phyloP scores from a whole-genome alignment of 2,888 invertebrate genomes.

The Ypsolopha scabrella region DNA sequence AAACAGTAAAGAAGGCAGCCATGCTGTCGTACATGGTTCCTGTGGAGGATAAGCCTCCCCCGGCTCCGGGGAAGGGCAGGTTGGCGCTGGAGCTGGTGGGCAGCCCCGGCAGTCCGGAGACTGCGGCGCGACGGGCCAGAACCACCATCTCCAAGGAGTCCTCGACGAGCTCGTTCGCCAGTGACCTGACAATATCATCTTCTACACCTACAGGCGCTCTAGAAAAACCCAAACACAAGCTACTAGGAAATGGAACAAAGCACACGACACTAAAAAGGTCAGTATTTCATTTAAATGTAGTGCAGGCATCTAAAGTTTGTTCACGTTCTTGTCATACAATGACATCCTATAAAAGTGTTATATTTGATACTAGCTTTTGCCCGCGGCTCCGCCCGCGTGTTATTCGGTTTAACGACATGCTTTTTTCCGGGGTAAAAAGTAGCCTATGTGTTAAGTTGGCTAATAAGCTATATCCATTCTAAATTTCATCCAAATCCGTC shows the following conservation, averaged over 20 bases:
- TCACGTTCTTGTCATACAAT: no score
- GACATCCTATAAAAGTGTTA: no score
- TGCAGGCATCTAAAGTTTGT: no score
- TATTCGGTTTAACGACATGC: no score
- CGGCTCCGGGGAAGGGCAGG: conserved; percentile 66
- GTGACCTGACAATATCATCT: conserved; percentile 74
- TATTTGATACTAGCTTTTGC: no score
- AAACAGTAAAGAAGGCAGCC: neutral
- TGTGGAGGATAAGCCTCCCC: conserved; percentile 81
- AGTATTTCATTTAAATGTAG: no score
- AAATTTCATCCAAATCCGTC: no score
- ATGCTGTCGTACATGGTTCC: conserved; percentile 88
- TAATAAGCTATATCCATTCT: no score
- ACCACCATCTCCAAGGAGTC: conserved; percentile 73
- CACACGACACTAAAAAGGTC: conserved; percentile 80
- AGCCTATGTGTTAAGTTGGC: no score
- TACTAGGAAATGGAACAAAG: conserved; percentile 77
- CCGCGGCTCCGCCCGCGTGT: no score
- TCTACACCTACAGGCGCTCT: conserved; percentile 72
- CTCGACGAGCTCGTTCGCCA: conserved; percentile 77
- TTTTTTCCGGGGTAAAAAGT: no score
- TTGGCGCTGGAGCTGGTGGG: conserved; percentile 48
- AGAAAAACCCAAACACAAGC: conserved; percentile 76
- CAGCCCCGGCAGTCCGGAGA: conserved; percentile 48
- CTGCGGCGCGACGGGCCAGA: conserved; percentile 31